Conservation (phyloP, 2,113 vertebrate species). For the Holacanthus passer region DNA sequence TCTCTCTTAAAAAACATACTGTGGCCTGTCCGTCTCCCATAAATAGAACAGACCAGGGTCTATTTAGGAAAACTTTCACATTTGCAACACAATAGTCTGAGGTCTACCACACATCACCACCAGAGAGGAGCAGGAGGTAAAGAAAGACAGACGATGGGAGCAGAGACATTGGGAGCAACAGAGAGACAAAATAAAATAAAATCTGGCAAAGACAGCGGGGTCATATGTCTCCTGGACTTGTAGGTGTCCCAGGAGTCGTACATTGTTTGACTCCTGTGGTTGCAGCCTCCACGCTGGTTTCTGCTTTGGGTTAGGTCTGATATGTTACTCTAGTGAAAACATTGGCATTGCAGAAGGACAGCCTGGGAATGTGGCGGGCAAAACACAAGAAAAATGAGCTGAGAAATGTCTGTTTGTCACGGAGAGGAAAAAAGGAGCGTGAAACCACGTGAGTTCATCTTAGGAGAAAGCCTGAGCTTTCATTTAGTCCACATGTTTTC, state of each 20-base stretch:
- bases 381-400: constrained; percentile 53
- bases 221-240: constrained; percentile 56
- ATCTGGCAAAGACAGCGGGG: constrained; percentile 49
- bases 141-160: constrained; percentile 45
- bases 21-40: constrained; percentile 52
- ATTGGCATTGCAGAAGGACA: constrained; percentile 58
- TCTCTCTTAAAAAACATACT: constrained; percentile 24
- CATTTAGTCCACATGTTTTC: constrained; percentile 16
- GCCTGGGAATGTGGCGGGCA: constrained; percentile 69
- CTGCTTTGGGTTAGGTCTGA: constrained; percentile 62
- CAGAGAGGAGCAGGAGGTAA: constrained; percentile 59
- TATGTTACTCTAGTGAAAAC: constrained; percentile 66
- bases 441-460: constrained; percentile 67
- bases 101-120: constrained; percentile 75
- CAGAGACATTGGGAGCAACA: constrained; percentile 23
- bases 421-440: constrained; percentile 27
- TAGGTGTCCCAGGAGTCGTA: constrained; percentile 63
- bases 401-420: constrained; percentile 67
- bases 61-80: constrained; percentile 76
- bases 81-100: constrained; percentile 78
- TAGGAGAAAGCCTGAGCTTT: constrained; percentile 58
- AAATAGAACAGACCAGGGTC: constrained; percentile 69
- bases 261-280: constrained; percentile 70
- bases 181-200: constrained; percentile 25
- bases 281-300: constrained; percentile 53